Percentiles rank a stretch among this genome's conserved stretches.
Conservation (phyloP, 2,113 vertebrate genomes). For the Passer montanus region DNA sequence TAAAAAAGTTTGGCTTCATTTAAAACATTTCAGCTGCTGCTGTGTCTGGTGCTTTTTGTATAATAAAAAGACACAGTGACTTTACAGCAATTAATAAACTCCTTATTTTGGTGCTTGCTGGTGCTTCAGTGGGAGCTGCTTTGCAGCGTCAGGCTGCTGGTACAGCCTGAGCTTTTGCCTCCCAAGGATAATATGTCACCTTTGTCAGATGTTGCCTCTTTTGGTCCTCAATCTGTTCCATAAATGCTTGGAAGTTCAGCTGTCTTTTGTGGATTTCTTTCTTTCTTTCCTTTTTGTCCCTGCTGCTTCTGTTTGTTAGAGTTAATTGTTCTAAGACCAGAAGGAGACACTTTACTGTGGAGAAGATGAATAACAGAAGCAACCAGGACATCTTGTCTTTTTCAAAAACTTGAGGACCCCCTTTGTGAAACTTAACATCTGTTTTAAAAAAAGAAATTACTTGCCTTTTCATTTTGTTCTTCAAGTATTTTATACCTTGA, state of each 20-base stretch:
- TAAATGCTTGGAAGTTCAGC: neutral
- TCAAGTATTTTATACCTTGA: neutral
- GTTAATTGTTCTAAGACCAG: neutral
- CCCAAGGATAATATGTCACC: neutral
- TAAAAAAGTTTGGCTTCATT: neutral
- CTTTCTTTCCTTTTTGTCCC: neutral
- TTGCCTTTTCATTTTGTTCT: constrained; percentile 20
- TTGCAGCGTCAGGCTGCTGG: neutral
- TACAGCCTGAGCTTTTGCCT: neutral
- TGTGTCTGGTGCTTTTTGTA: neutral
- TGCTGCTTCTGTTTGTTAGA: neutral
- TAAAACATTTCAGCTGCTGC: neutral
- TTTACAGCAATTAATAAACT: neutral
- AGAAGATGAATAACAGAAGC: neutral
- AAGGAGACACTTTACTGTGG: neutral
- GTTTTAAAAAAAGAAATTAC: neutral
- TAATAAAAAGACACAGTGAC: neutral
- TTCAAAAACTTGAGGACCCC: neutral
- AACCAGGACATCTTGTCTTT: neutral
- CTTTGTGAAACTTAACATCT: neutral
- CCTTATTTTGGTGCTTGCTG: neutral
- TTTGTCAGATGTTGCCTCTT: neutral
- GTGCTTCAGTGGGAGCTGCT: neutral
- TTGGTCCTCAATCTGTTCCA: neutral
- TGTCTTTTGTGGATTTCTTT: neutral